These are phyloP conservation scores for Tychaedon coryphoeus DNA, from an alignment of 2,113 vertebrate genomes.

Conservation along the genomic window DNA sequence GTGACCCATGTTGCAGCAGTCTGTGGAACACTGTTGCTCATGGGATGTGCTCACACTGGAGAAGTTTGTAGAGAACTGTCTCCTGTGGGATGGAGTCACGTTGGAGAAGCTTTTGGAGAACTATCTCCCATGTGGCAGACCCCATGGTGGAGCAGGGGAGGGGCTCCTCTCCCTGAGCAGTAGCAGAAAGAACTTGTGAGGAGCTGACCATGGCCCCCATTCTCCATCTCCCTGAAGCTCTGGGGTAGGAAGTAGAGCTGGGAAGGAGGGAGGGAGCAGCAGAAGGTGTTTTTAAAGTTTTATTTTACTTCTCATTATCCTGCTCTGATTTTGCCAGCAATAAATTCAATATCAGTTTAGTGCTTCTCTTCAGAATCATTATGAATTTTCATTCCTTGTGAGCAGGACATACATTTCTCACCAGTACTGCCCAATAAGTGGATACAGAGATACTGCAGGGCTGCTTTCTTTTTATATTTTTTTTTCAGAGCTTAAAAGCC, in stretches of 20 bases:
- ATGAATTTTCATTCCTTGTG: background rate
- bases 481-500: background rate
- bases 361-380: background rate
- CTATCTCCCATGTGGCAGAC: background rate
- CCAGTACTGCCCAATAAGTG: background rate
- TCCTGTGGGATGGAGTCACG: background rate
- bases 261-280: background rate
- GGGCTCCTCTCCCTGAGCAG: background rate
- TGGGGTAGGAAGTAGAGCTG: background rate
- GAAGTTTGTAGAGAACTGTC: background rate
- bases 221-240: background rate
- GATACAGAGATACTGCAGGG: background rate
- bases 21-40: rapidly evolving
- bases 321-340: background rate
- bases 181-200: background rate
- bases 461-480: background rate
- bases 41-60: background rate
- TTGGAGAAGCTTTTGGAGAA: background rate
- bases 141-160: background rate
- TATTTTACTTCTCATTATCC: background rate
- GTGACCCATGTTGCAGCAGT: rapidly evolving
- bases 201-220: background rate
- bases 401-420: background rate
- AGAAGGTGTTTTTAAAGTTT: background rate
- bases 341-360: background rate